Evolutionary conservation across 1,140 invertebrate species (phyloP).

Genomic region (Cecropterus lyciades): DNA sequence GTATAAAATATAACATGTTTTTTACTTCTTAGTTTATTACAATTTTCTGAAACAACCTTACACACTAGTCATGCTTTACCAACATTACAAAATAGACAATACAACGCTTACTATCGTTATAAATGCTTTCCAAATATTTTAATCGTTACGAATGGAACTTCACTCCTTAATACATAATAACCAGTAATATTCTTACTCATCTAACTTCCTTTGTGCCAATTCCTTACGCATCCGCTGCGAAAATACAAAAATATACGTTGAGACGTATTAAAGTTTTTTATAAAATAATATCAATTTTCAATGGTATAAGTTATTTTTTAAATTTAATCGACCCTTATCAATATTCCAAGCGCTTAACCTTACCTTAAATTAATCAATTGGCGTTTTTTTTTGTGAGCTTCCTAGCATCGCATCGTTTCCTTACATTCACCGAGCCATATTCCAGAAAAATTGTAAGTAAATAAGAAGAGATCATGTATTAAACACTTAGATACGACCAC

Average conservation of each 20-base stretch:
- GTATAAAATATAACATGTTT: constrained; percentile 82
- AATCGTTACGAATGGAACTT: constrained; percentile 75
- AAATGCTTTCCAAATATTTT: constrained; percentile 68
- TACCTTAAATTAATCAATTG: constrained; percentile 75
- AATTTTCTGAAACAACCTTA: constrained; percentile 84
- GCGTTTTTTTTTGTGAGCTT: constrained; percentile 77
- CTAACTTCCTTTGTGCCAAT: constrained; percentile 45
- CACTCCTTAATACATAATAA: constrained; percentile 53
- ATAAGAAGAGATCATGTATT: constrained; percentile 73
- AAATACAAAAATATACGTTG: constrained; percentile 81
- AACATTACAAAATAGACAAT: constrained; percentile 82
- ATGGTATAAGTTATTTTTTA: constrained; percentile 64
- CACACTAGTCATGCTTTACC: constrained; percentile 73
- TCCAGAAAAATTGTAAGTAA: constrained; percentile 82
- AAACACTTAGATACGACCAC: constrained; percentile 70
- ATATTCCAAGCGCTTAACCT: constrained; percentile 69
- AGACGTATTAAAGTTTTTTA: constrained; percentile 69
- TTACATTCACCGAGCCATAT: constrained; percentile 58
- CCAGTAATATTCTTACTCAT: constrained; percentile 56
- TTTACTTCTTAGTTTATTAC: constrained; percentile 80
- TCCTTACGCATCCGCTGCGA: constrained; percentile 64
- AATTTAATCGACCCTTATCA: constrained; percentile 62
- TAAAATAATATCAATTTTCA: constrained; percentile 77
- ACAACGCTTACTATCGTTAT: constrained; percentile 79
- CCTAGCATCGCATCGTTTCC: constrained; percentile 53